phyloP scores from a whole-genome alignment of 1,140 invertebrate species.

The Steinernema feltiae region DNA sequence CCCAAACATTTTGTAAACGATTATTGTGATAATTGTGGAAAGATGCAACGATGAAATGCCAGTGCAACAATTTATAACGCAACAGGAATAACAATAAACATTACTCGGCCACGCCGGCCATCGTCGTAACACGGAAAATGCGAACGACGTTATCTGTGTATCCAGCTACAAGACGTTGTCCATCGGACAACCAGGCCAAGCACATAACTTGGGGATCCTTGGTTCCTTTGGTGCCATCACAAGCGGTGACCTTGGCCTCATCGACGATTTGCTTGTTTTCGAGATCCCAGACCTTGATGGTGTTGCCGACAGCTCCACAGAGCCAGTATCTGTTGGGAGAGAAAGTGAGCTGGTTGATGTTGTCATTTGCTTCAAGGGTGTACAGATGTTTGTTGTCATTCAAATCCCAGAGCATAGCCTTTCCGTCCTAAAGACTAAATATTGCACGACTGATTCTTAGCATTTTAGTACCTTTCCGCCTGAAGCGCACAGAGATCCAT shows the following conservation, averaged over 20 bases:
- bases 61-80: too few relatives aligned
- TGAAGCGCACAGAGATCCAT: too few relatives aligned
- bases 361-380: conserved; percentile 92
- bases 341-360: conserved; percentile 93
- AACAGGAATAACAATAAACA: too few relatives aligned
- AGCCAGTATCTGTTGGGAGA: conserved; percentile 98
- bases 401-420: too few relatives aligned
- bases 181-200: conserved; percentile 94
- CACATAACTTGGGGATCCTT: conserved; percentile 83
- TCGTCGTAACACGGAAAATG: conserved; percentile 69
- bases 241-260: conserved; percentile 86
- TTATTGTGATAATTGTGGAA: too few relatives aligned
- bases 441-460: too few relatives aligned
- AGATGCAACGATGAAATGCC: too few relatives aligned
- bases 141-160: conserved; percentile 94
- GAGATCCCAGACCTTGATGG: conserved; percentile 96
- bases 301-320: conserved; percentile 91
- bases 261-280: conserved; percentile 98
- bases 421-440: conserved; percentile 79
- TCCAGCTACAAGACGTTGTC: conserved; percentile 92
- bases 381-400: too few relatives aligned
- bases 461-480: too few relatives aligned
- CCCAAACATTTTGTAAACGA: too few relatives aligned
- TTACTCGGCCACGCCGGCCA: too few relatives aligned
- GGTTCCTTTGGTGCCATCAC: conserved; percentile 69